phyloP scores from a whole-genome alignment of 2,113 vertebrate species.

The Hucho hucho region DNA sequence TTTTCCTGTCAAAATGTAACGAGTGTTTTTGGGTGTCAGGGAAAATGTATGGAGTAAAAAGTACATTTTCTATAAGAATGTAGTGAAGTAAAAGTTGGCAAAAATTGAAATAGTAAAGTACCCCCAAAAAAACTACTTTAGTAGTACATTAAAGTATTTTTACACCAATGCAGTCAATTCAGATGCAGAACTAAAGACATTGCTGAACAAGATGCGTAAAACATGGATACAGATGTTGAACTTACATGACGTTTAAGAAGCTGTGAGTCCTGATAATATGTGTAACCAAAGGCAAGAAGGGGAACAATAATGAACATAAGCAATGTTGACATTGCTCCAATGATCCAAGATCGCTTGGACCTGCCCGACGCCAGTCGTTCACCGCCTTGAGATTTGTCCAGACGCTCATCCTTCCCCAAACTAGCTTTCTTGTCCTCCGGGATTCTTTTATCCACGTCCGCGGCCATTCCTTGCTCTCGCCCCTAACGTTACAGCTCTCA shows the following conservation, averaged over 20 bases:
- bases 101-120: no score
- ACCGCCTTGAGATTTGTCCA: background rate
- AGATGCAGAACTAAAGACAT: background rate
- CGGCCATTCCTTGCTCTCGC: no score
- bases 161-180: background rate
- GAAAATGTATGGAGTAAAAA: no score
- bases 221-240: slow-evolving; percentile 2
- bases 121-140: no score
- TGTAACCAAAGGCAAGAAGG: slow-evolving; percentile 63
- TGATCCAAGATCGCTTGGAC: slow-evolving; percentile 40
- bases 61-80: no score
- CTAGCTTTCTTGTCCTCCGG: slow-evolving; percentile 20
- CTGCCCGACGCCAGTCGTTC: background rate
- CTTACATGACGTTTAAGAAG: slow-evolving; percentile 25
- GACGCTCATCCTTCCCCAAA: slow-evolving; percentile 20
- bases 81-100: no score
- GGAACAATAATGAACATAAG: slow-evolving; percentile 62
- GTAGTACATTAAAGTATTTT: no score
- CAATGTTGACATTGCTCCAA: slow-evolving; percentile 48
- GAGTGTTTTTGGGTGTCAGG: no score
- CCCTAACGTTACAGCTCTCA: no score
- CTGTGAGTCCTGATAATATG: slow-evolving; percentile 58
- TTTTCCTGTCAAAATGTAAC: no score
- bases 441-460: slow-evolving; percentile 49
- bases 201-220: no score